Conservation (phyloP, 2,113 vertebrate genomes). For the Coracopsis vasa region DNA sequence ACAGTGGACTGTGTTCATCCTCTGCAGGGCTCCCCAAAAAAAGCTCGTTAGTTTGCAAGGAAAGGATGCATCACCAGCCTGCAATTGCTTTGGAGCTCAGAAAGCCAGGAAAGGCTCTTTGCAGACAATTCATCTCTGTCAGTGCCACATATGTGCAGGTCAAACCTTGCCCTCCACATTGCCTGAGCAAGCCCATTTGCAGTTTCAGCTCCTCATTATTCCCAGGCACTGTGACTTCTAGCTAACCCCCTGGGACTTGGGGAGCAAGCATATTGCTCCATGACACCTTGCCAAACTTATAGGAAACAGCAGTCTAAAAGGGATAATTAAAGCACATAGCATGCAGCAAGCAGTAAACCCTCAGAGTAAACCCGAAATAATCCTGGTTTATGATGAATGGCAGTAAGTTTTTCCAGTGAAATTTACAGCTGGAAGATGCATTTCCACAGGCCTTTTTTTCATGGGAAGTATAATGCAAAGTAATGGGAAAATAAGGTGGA, state of each 20-base stretch:
- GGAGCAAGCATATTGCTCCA: background rate
- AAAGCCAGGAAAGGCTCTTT: background rate
- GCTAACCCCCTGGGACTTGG: background rate
- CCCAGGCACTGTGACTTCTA: background rate
- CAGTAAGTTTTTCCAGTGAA: background rate
- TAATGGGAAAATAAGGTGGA: background rate
- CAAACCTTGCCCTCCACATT: background rate
- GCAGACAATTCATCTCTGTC: background rate
- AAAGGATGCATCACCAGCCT: background rate
- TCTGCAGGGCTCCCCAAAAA: background rate
- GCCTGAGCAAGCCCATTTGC: background rate
- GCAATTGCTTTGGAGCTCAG: background rate
- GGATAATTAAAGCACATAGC: background rate
- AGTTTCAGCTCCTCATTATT: background rate
- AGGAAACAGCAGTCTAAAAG: background rate
- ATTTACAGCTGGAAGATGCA: background rate
- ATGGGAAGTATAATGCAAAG: background rate
- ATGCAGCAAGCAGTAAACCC: background rate
- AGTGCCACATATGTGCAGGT: background rate
- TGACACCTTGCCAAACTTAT: background rate
- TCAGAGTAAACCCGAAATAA: background rate
- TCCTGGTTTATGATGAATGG: background rate
- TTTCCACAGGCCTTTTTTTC: background rate
- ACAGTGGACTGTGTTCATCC: background rate
- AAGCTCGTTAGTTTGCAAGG: background rate